phyloP scores from a whole-genome alignment of 2,113 vertebrate species.

The Lichenostomus cassidix region DNA sequence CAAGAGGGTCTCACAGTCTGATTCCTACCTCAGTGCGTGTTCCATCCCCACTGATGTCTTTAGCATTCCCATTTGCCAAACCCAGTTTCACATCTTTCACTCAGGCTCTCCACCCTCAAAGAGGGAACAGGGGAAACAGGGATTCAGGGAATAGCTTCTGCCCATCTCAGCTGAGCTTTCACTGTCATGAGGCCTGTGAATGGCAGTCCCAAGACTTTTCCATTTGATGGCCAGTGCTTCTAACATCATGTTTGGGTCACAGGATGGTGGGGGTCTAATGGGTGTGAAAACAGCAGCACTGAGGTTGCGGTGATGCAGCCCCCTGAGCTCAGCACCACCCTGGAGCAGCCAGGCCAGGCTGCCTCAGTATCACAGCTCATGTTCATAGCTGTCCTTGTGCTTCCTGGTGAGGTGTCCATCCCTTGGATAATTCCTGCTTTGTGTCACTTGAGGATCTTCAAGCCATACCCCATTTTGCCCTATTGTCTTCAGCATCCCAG shows the following conservation, averaged over 20 bases:
- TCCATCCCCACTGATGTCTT: neutral
- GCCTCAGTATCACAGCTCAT: neutral
- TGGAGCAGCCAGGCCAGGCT: neutral
- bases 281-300: neutral
- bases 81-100: neutral
- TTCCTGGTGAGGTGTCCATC: neutral
- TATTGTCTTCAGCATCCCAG: neutral
- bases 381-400: neutral
- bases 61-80: neutral
- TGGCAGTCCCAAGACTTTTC: neutral
- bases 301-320: neutral
- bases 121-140: neutral
- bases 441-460: neutral
- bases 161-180: neutral
- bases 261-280: neutral
- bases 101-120: neutral
- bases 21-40: neutral
- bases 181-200: neutral
- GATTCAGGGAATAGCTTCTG: neutral
- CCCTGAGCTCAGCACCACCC: neutral
- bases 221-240: neutral
- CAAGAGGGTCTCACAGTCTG: neutral
- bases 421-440: neutral
- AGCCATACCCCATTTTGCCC: neutral
- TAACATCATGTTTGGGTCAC: neutral